Base-by-base conservation (phyloP, 2,888 invertebrate genomes). In the Masnerella sp. region DNA sequence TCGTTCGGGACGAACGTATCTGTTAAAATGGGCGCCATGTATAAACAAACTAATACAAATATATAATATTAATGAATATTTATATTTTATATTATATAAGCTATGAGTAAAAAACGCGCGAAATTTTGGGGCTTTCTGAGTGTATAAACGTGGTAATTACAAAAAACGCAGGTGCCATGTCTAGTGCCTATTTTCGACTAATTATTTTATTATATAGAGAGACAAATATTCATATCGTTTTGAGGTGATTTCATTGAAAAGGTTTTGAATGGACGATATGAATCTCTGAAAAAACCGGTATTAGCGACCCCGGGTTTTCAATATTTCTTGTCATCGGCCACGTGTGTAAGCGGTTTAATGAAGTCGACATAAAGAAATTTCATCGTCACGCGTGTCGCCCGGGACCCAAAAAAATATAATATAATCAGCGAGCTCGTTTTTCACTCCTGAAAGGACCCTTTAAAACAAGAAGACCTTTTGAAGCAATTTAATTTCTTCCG, bases 391-490 rank as follows among this genome's bases (percentile, higher is more conserved):
- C 56, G 49, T 69, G 40, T 56, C 56, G 56, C 38, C 5, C 28
- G 34, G 36, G 22, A 54, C 56, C 47, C 47, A 56, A 62, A 62
- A 69, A 47, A 49, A 62, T 62, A 70, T 69, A 69, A 52, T 45
- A 59, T 54, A 54, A 69, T 61, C 62, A 70, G 62, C 56, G 58
- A 36, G 51, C 62, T 70, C 58, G 56, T 56, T 49, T 70, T 58
- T 70, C 58, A 43, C 49, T 34, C 5, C 22, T 64, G 42, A 56
- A 64, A 51, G 58, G 36, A 54, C 47, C 42, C 54, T 69, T 69
- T 69, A 62, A 62, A 70, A 70, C 70, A 70, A 62, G 62, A 70
- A 70, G 62, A 70, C 58, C 70, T 70, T 54, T 70, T 70, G 49
- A 70, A 62, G 64, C 70, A 70, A 70, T 64, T 64, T 70, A 56